Percentiles rank a stretch among this genome's conserved stretches.
Conservation (phyloP, 2,113 vertebrate species). For the Nipponia nippon region DNA sequence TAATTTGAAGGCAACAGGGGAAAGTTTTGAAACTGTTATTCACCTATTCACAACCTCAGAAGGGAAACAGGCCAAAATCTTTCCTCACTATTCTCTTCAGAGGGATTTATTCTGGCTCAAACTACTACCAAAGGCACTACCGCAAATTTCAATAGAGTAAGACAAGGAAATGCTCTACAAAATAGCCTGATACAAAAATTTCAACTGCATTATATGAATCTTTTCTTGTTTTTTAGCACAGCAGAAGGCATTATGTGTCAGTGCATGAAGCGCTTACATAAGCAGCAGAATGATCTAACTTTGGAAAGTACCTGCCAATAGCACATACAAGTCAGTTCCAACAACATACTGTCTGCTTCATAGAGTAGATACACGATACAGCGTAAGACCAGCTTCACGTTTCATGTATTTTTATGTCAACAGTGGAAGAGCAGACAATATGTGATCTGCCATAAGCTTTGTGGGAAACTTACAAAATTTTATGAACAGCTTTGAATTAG, state of each 20-base stretch:
- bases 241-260: background rate
- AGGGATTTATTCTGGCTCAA: background rate
- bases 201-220: background rate
- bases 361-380: background rate
- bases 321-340: background rate
- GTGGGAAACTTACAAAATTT: background rate
- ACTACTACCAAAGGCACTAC: background rate
- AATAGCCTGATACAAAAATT: background rate
- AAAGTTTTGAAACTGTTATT: background rate
- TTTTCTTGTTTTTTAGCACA: background rate
- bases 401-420: background rate
- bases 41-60: background rate
- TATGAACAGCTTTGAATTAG: background rate
- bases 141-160: background rate
- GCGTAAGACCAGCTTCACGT: background rate
- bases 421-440: background rate
- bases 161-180: background rate
- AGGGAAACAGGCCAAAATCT: background rate
- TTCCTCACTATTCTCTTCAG: background rate
- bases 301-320: background rate
- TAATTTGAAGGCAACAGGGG: background rate
- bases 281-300: background rate
- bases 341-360: background rate
- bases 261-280: background rate
- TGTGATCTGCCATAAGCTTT: background rate